Percentiles rank a stretch among this genome's conserved stretches.
Evolutionary conservation across 2,113 vertebrate genomes (phyloP).

Genomic region (Holacanthus passer): DNA sequence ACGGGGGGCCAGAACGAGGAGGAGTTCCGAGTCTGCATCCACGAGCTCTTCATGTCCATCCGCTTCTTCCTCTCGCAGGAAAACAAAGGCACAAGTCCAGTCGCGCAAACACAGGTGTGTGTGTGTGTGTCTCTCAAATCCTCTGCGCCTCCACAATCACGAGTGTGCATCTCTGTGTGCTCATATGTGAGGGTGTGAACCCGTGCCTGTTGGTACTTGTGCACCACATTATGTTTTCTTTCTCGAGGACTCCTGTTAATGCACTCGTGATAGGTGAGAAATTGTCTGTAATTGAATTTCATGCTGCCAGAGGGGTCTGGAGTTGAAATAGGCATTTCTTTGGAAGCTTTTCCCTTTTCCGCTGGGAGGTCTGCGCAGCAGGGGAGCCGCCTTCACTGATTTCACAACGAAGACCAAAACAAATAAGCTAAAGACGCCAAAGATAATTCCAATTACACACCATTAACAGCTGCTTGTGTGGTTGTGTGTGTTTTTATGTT

Average conservation of each 20-base stretch:
- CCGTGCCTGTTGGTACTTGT: constrained; percentile 4
- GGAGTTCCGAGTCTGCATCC: constrained; percentile 96
- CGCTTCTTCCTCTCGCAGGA: constrained; percentile 98
- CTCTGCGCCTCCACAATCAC: not conserved
- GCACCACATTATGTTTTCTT: constrained; percentile 16
- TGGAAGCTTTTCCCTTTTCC: constrained; percentile 43
- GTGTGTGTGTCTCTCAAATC: not conserved
- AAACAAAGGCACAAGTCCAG: constrained; percentile 89
- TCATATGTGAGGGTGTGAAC: constrained; percentile 1
- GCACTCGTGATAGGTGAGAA: constrained; percentile 57
- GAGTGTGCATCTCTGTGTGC: not conserved
- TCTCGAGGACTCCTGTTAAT: constrained; percentile 46
- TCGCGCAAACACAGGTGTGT: constrained; percentile 92
- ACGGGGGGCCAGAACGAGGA: constrained; percentile 97
- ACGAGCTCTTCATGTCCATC: constrained; percentile 97
- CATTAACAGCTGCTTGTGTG: constrained; percentile 37
- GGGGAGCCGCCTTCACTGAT: constrained; percentile 43
- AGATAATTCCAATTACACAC: constrained; percentile 68
- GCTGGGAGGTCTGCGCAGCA: constrained; percentile 52
- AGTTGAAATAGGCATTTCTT: constrained; percentile 42
- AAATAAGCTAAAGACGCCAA: constrained; percentile 66
- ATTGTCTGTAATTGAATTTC: constrained; percentile 75
- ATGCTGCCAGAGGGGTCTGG: constrained; percentile 52
- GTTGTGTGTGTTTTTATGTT: constrained; percentile 5
- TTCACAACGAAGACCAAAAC: constrained; percentile 55